Evolutionary conservation across 2,113 vertebrate genomes (phyloP).

Genomic region (Theropithecus gelada): DNA sequence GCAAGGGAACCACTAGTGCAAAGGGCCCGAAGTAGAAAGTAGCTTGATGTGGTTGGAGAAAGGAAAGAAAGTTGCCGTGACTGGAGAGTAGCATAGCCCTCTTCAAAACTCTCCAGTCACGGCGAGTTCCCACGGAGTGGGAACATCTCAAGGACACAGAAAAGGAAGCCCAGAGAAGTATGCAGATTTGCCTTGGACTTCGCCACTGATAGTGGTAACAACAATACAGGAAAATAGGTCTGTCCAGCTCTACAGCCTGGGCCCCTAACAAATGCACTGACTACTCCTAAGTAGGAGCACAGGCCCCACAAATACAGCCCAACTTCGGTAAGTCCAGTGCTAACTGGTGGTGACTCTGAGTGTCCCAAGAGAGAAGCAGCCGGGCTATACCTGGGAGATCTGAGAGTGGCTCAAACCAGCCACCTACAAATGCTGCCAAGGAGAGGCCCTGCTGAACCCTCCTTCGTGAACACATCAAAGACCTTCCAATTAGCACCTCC

Average conservation of each 20-base stretch:
- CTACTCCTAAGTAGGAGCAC: background rate
- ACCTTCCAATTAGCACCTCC: background rate
- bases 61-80: background rate
- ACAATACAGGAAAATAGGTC: background rate
- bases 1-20: background rate
- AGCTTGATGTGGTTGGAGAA: background rate
- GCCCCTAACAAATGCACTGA: background rate
- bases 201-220: background rate
- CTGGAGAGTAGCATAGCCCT: no score
- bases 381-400: rapidly evolving
- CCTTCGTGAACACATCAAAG: background rate
- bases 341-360: background rate
- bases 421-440: background rate
- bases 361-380: background rate
- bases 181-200: background rate
- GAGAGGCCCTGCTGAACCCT: background rate
- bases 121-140: no score
- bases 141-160: no score
- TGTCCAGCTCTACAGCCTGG: background rate
- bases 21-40: background rate
- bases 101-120: background rate
- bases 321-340: rapidly evolving
- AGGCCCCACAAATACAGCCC: rapidly evolving
- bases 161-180: background rate
- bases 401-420: background rate